Evolutionary conservation across 1,140 invertebrate species (phyloP).

Genomic region (Drusus annulatus): DNA sequence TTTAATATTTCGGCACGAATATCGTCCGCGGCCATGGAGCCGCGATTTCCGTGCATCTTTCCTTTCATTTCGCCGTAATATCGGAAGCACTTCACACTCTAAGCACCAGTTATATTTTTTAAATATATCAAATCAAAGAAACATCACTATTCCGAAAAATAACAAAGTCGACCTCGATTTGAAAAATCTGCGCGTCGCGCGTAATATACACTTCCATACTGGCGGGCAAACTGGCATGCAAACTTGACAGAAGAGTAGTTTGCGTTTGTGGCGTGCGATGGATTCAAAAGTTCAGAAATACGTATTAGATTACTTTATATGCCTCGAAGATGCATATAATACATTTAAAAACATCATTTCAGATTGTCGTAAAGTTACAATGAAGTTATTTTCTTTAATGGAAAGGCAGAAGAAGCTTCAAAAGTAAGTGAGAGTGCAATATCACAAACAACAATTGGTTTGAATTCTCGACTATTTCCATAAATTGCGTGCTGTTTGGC

Average conservation of each 20-base stretch:
- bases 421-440: constrained; percentile 62
- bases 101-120: not conserved
- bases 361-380: constrained; percentile 68
- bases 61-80: constrained; percentile 66
- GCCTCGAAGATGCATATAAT: constrained; percentile 66
- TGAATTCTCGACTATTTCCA: no score
- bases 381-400: constrained; percentile 67
- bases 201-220: constrained; percentile 41
- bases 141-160: constrained; percentile 31
- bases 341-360: constrained; percentile 66
- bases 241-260: constrained; percentile 32
- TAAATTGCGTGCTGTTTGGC: no score
- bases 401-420: constrained; percentile 65
- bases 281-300: constrained; percentile 67
- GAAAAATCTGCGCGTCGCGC: constrained; percentile 23
- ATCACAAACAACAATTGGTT: no score
- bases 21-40: constrained; percentile 68
- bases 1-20: constrained; percentile 77
- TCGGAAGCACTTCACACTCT: constrained; percentile 1
- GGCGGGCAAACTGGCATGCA: constrained; percentile 38
- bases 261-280: constrained; percentile 59
- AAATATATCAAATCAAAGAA: constrained; percentile 29
- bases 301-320: constrained; percentile 68
- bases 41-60: constrained; percentile 69
- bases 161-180: constrained; percentile 37